Conservation (phyloP, 1,140 invertebrate species). For the Cyclargus thomasi region DNA sequence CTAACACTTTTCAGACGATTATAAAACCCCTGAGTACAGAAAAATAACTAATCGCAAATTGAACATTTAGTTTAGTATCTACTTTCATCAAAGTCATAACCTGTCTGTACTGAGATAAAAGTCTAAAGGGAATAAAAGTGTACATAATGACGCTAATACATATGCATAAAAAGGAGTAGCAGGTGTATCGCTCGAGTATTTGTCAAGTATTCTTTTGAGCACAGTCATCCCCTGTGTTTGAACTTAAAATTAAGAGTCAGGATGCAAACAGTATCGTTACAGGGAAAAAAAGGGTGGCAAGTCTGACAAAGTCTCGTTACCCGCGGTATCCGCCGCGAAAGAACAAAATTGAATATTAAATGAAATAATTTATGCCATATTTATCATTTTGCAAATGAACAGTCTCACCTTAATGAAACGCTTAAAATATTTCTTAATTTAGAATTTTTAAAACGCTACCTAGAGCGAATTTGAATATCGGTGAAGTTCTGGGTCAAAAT, state of each 20-base stretch:
- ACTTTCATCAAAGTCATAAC: too few relatives aligned
- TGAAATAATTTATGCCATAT: slow-evolving; percentile 75
- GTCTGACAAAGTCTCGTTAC: slow-evolving; percentile 57
- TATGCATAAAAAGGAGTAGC: slow-evolving; percentile 26
- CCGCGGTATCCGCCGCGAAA: slow-evolving; percentile 58
- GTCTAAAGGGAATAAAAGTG: background rate
- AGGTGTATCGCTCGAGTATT: slow-evolving; percentile 46
- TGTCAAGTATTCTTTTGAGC: slow-evolving; percentile 63
- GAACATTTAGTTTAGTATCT: too few relatives aligned
- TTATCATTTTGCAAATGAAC: slow-evolving; percentile 74
- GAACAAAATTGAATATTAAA: slow-evolving; percentile 74
- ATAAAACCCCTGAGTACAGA: too few relatives aligned
- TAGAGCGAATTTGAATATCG: background rate
- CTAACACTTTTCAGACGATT: too few relatives aligned
- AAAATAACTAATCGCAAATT: too few relatives aligned
- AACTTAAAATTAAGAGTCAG: slow-evolving; percentile 67
- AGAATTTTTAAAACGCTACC: background rate
- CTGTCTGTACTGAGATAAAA: background rate
- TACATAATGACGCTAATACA: background rate
- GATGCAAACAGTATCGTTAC: slow-evolving; percentile 65
- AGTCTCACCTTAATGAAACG: slow-evolving; percentile 71
- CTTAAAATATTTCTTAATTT: slow-evolving; percentile 28
- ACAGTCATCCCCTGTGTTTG: slow-evolving; percentile 65
- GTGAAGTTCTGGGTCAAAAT: too few relatives aligned
- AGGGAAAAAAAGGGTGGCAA: slow-evolving; percentile 66